Evolutionary conservation across 2,797 vertebrate species (phyloP).

Genomic region (Mormyrops boulengeri): DNA sequence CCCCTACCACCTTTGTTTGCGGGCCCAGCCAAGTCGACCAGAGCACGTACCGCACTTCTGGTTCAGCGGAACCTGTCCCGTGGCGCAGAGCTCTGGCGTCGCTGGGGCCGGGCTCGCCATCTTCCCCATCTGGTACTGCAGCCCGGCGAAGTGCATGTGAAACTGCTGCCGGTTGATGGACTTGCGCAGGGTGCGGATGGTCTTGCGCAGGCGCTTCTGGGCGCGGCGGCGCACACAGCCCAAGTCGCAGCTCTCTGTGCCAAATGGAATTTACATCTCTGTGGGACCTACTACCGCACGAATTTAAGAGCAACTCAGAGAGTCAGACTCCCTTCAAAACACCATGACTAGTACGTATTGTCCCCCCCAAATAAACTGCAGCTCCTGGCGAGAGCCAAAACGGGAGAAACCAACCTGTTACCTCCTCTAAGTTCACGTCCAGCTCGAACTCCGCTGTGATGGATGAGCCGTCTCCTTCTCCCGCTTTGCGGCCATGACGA

Average conservation of each 20-base stretch:
- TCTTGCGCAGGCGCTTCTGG: slow-evolving; percentile 87
- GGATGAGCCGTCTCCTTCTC: slow-evolving; percentile 71
- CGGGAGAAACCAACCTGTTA: slow-evolving; percentile 92
- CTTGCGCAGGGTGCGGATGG: slow-evolving; percentile 83
- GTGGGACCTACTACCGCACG: background rate
- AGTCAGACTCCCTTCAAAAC: background rate
- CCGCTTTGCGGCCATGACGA: slow-evolving; percentile 66
- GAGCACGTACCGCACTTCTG: slow-evolving; percentile 81
- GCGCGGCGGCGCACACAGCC: slow-evolving; percentile 77
- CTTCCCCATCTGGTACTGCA: slow-evolving; percentile 72
- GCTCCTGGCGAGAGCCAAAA: slow-evolving; percentile 30
- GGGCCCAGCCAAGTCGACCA: background rate
- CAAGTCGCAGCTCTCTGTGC: slow-evolving; percentile 75
- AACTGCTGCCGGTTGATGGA: slow-evolving; percentile 88
- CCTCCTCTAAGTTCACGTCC: slow-evolving; percentile 90
- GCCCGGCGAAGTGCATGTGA: slow-evolving; percentile 75
- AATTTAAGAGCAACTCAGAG: background rate
- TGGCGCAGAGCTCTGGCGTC: slow-evolving; percentile 63
- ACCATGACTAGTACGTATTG: background rate
- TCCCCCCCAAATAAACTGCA: background rate
- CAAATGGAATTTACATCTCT: background rate
- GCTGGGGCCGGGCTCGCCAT: slow-evolving; percentile 58
- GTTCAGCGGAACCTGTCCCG: slow-evolving; percentile 71
- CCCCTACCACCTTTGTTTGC: background rate
- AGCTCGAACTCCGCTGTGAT: slow-evolving; percentile 90